A percentile compares a stretch with the other conserved stretches of the same genome.
These are phyloP conservation scores for Myanophis thanlyinensis DNA, from an alignment of 2,113 vertebrate species.

Conservation along the genomic window DNA sequence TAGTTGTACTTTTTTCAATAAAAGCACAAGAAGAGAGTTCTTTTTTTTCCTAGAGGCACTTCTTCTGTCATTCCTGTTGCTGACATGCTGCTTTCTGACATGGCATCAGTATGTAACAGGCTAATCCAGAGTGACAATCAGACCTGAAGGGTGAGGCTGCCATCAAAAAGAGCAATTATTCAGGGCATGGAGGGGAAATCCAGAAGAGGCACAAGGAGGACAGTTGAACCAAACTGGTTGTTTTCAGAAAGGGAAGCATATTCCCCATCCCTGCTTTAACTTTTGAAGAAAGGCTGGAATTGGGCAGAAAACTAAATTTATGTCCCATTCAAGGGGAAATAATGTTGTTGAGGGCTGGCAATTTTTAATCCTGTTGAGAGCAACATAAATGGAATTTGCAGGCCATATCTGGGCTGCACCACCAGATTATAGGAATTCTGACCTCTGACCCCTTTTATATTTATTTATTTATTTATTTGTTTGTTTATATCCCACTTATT, in stretches of 20 bases:
- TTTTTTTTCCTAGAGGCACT: not conserved
- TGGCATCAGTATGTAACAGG: not conserved
- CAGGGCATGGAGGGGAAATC: not conserved
- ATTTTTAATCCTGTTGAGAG: not conserved
- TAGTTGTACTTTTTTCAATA: not conserved
- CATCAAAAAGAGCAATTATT: constrained; percentile 22
- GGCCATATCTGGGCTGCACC: not conserved
- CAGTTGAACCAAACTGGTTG: not conserved
- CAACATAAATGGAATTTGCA: not conserved
- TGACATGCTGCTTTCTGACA: not conserved
- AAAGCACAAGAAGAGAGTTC: not conserved
- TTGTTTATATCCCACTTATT: not conserved
- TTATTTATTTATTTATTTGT: not conserved
- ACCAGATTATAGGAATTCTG: not conserved
- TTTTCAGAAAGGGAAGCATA: not conserved
- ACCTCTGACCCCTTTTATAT: not conserved
- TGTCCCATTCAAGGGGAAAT: not conserved
- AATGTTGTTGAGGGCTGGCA: not conserved
- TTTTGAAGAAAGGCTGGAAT: not conserved
- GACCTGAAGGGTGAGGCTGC: not conserved
- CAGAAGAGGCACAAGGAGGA: not conserved
- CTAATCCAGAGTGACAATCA: constrained; percentile 15
- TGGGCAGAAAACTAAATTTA: not conserved
- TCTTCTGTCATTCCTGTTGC: constrained; percentile 8
- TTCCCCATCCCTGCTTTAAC: not conserved